These are phyloP conservation scores for Taenaris catops DNA, from an alignment of 2,888 invertebrate genomes.

Conservation along the genomic window DNA sequence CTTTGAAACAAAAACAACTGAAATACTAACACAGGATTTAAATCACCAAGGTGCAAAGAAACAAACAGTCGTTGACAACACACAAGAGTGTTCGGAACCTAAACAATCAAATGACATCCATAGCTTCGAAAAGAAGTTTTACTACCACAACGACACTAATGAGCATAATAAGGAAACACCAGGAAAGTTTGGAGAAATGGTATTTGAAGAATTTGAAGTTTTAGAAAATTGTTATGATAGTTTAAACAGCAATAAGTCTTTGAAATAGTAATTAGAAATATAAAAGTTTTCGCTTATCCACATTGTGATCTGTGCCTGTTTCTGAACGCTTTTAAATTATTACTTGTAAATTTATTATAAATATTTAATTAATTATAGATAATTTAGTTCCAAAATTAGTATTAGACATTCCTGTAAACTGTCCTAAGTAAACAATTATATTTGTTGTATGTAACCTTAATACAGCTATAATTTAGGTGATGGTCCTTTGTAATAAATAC, in stretches of 20 bases:
- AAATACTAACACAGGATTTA: constrained; percentile 24
- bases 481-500: constrained; percentile 64
- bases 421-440: constrained; percentile 12
- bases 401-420: constrained; percentile 12
- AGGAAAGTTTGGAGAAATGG: constrained; percentile 89
- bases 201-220: constrained; percentile 90
- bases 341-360: constrained; percentile 56
- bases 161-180: constrained; percentile 77
- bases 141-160: constrained; percentile 79
- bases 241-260: constrained; percentile 76
- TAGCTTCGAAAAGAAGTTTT: constrained; percentile 78
- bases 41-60: constrained; percentile 3
- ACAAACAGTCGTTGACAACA: constrained; percentile 6
- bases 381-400: constrained; percentile 15
- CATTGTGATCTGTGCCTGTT: constrained; percentile 69
- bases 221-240: constrained; percentile 82
- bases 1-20: constrained; percentile 26
- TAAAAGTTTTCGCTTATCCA: constrained; percentile 50
- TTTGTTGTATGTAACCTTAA: constrained; percentile 11
- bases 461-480: constrained; percentile 57
- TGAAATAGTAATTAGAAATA: constrained; percentile 46
- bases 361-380: constrained; percentile 28
- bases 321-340: constrained; percentile 69
- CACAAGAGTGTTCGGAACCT: constrained; percentile 27
- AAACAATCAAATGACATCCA: constrained; percentile 42